Base-by-base conservation (phyloP, 2,888 invertebrate genomes). In the Agrotis segetum region DNA sequence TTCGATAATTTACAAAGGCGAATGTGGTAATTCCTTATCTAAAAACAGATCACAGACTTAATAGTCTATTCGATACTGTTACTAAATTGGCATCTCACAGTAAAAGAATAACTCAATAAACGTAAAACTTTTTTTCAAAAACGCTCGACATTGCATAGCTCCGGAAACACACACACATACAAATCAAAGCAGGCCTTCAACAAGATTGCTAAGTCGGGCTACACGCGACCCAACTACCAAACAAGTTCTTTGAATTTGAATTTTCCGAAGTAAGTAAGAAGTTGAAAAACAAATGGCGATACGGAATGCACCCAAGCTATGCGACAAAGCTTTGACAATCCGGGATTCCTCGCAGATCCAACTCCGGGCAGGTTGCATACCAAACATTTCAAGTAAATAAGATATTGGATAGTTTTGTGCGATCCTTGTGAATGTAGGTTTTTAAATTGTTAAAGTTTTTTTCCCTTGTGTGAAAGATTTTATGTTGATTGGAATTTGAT, bases 291-390 rank as follows among this genome's bases (percentile, higher is more conserved):
- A 93, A 93, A 93, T 91, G 91, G 88, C 90, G 88, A 88, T 88
- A 88, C 88, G 91, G 91, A 88, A 93, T 92, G 91, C 91, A 87
- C 87, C 78, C 83, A 61, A 73, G 86, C 87, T 87, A 90, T 87
- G 89, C 89, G 89, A 90, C 92, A 93, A 93, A 93, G 92, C 93
- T 93, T 93, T 94, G 94, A 92, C 92, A 91, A 89, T 92, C 84
- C 87, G 71, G 83, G 84, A 88, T 88, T 87, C 88, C 86, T 87
- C 68, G 81, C 74, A 81, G 83, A 85, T 85, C 83, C 66, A 77
- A 81, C 83, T 87, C 75, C 71, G 44, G 73, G 83, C 81, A 83
- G 82, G 86, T 82, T 86, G 88, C 88, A 90, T 89, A 87, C 88
- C 87, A 87, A 89, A 88, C 82, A 87, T 85, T 86, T 84, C 85